Base-by-base conservation (phyloP, 2,888 invertebrate genomes). In the Lepidonotus clava region DNA sequence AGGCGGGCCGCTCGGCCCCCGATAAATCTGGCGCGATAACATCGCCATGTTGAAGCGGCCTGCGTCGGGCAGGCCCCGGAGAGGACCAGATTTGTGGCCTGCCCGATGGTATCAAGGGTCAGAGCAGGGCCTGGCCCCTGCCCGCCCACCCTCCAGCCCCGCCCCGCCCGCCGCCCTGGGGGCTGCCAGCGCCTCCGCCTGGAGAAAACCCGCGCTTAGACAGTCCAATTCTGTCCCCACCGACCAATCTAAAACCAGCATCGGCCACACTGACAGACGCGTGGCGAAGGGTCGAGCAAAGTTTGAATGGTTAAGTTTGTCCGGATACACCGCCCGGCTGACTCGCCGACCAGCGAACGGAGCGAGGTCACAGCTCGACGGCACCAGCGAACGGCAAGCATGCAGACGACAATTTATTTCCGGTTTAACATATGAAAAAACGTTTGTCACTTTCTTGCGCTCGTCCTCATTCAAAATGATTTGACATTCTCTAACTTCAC, bases 1-100 rank as follows among this genome's bases (percentile, higher is more conserved):
- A 80, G 80, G 51, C 80, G 80, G 46, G 80, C 41, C 80, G 80
- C 24, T 41, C 80, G 18, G 46, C 80, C 80, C 80, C 46, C 80
- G 80, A 80, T 80, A 80, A 80, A 80, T 80, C 80, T 80, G 41
- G 14, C 18, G 1, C 28, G 80, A 80, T 80, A 80, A 80, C 24
- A 80, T 80, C 80, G 80, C 80, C 80, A 80, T 80, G 80, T 80
- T 80, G 80, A 80, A 80, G 80, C 80, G 46, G 38, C 24, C 71
- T 80, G 80, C 24, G 80, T 46, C 80, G 2, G 46, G 28, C 80
- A n/a, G n/a, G 71, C n/a, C 80, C 80, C 80, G 28, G n/a, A 41
- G 51, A 8, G 46, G 46, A 46, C 80, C 80, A 80, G 80, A 80
- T 80, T 80, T 80, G 80, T 80, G 80, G 41, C 46, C 14, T 41